A percentile compares a stretch with the other conserved stretches of the same genome.
These are phyloP conservation scores for Psephotus haematonotus DNA, from an alignment of 2,113 vertebrate species.

Conservation along the genomic window DNA sequence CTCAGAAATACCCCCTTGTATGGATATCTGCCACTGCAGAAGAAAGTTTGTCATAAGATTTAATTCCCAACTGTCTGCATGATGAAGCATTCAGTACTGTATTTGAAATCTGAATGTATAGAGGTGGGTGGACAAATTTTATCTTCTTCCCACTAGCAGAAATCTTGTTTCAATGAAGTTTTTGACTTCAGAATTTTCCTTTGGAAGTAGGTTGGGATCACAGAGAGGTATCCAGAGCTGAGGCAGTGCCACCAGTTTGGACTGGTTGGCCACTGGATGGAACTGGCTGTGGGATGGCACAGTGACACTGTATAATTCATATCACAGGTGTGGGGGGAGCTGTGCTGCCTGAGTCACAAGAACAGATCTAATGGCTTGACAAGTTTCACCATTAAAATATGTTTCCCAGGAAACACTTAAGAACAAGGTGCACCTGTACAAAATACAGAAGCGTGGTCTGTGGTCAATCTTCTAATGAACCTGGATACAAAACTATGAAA, in stretches of 20 bases:
- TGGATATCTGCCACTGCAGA: background rate
- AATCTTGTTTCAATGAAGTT: background rate
- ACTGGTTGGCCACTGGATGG: background rate
- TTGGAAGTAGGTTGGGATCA: background rate
- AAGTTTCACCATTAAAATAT: background rate
- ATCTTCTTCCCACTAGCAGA: background rate
- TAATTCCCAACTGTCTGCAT: background rate
- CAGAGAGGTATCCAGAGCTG: background rate
- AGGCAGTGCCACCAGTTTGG: background rate
- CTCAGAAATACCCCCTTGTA: background rate
- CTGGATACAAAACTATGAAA: background rate
- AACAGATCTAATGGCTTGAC: background rate
- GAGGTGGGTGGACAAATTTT: background rate
- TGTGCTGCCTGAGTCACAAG: background rate
- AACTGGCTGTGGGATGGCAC: background rate
- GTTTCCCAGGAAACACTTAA: background rate
- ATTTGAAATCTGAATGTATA: background rate
- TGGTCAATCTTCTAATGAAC: background rate
- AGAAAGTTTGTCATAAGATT: background rate
- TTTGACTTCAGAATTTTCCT: background rate
- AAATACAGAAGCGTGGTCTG: background rate
- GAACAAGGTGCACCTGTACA: background rate
- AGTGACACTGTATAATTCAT: background rate
- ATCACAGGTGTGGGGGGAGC: fast-evolving
- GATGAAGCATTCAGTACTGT: background rate